These are phyloP conservation scores for Ctenicera cuprea DNA, from an alignment of 2,888 invertebrate genomes.

Conservation along the genomic window DNA sequence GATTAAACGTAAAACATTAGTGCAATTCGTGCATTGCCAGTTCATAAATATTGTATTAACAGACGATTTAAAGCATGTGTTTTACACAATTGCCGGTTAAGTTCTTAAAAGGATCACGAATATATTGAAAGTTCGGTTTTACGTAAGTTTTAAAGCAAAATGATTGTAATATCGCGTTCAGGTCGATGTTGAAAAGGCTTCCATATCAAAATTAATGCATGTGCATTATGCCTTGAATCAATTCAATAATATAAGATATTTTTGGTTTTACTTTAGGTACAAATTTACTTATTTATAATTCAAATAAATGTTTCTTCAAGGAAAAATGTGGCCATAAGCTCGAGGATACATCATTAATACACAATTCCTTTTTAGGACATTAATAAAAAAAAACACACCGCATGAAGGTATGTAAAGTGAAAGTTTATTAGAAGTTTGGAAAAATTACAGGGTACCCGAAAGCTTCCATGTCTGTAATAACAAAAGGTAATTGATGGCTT, in stretches of 20 bases:
- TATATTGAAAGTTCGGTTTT: constrained; percentile 1
- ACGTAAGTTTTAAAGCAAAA: constrained; percentile 2
- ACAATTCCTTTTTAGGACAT: neutral
- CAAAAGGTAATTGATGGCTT: constrained; percentile 16
- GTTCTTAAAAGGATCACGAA: constrained; percentile 33
- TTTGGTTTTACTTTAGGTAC: neutral
- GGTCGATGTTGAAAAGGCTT: neutral
- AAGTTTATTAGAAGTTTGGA: constrained; percentile 26
- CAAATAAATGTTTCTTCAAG: neutral
- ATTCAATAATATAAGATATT: neutral
- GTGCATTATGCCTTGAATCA: neutral
- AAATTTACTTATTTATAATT: constrained; percentile 5
- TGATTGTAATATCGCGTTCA: neutral
- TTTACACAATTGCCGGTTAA: constrained; percentile 39
- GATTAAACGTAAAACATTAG: constrained; percentile 34
- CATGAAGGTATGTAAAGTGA: neutral
- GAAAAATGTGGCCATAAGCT: neutral
- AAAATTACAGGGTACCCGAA: constrained; percentile 23
- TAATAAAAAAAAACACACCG: neutral
- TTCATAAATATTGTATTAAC: constrained; percentile 37
- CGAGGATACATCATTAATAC: constrained; percentile 8
- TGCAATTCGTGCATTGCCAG: constrained; percentile 33
- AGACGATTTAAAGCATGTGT: constrained; percentile 34
- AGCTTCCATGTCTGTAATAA: constrained; percentile 22
- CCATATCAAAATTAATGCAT: neutral